These are phyloP conservation scores for Drosophila parthenogenetica DNA, from an alignment of 2,888 invertebrate genomes.

Conservation along the genomic window DNA sequence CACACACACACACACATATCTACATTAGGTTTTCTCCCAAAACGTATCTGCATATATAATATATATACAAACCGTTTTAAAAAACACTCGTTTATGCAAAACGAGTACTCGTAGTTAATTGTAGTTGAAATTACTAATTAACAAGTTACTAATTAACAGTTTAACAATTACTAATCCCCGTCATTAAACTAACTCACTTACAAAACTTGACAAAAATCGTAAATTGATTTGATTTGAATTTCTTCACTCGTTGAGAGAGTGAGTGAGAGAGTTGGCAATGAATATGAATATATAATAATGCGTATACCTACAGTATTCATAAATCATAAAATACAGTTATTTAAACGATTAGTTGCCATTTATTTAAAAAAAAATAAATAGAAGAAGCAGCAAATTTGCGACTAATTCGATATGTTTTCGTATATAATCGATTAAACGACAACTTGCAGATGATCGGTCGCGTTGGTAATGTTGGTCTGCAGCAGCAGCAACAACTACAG, in stretches of 20 bases:
- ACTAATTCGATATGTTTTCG: conserved; percentile 63
- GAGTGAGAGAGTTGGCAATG: conserved; percentile 27
- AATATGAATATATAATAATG: conserved; percentile 7
- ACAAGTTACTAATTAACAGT: conserved; percentile 21
- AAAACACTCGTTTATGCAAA: conserved; percentile 31
- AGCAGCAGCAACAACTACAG: conserved; percentile 83
- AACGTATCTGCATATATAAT: conserved; percentile 7
- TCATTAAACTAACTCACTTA: conserved; percentile 44
- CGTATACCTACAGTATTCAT: conserved; percentile 20
- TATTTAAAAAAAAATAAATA: conserved; percentile 38
- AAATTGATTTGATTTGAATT: not conserved
- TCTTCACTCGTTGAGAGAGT: conserved; percentile 19
- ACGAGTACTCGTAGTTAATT: conserved; percentile 37
- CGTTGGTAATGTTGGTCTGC: conserved; percentile 85
- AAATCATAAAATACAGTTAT: conserved; percentile 58
- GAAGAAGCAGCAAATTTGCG: conserved; percentile 23
- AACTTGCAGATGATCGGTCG: conserved; percentile 85
- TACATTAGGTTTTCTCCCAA: conserved; percentile 9
- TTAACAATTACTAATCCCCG: conserved; percentile 52
- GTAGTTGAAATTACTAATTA: conserved; percentile 56
- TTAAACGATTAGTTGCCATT: conserved; percentile 71
- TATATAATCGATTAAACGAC: conserved; percentile 57
- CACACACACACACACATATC: not conserved
- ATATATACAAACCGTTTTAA: not conserved
- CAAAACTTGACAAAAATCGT: conserved; percentile 16